A percentile compares a stretch with the other conserved stretches of the same genome.
Evolutionary conservation across 1,140 invertebrate genomes (phyloP).

Genomic region (Trichonephila clavata): DNA sequence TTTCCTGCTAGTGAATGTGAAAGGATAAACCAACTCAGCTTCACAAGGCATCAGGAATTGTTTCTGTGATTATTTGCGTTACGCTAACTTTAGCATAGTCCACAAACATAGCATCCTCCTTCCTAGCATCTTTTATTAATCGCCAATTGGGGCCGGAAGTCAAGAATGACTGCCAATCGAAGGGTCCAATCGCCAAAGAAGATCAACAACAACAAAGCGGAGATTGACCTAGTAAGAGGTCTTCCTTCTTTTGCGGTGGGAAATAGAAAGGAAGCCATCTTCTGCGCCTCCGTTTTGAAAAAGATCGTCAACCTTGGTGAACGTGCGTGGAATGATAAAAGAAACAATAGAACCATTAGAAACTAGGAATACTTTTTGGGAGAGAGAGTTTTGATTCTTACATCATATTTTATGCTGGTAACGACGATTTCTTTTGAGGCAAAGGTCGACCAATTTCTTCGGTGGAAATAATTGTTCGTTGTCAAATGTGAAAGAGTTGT

Average conservation of each 20-base stretch:
- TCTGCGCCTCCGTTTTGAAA: background rate
- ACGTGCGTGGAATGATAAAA: slow-evolving; percentile 29
- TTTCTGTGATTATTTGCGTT: background rate
- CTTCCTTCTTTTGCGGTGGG: slow-evolving; percentile 12
- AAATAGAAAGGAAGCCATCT: slow-evolving; percentile 21
- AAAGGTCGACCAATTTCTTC: slow-evolving; percentile 31
- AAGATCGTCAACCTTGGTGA: slow-evolving; percentile 50
- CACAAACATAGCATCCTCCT: background rate
- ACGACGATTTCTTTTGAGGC: slow-evolving; percentile 14
- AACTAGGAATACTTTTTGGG: background rate
- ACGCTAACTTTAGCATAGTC: background rate
- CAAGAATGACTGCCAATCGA: background rate
- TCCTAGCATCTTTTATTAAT: background rate
- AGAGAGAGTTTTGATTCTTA: background rate
- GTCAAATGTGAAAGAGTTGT: background rate
- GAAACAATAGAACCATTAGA: background rate
- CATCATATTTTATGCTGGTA: slow-evolving; percentile 25
- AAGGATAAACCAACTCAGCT: background rate
- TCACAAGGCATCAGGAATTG: background rate
- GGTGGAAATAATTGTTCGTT: background rate
- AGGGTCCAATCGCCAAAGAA: slow-evolving; percentile 29
- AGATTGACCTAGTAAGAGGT: slow-evolving; percentile 61
- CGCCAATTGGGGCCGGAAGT: slow-evolving; percentile 3
- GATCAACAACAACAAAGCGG: slow-evolving; percentile 17
- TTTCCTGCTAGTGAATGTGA: background rate